A percentile compares a stretch with the other conserved stretches of the same genome.
These are phyloP conservation scores for Cerceris ruficornis DNA, from an alignment of 2,888 invertebrate species.

Conservation along the genomic window DNA sequence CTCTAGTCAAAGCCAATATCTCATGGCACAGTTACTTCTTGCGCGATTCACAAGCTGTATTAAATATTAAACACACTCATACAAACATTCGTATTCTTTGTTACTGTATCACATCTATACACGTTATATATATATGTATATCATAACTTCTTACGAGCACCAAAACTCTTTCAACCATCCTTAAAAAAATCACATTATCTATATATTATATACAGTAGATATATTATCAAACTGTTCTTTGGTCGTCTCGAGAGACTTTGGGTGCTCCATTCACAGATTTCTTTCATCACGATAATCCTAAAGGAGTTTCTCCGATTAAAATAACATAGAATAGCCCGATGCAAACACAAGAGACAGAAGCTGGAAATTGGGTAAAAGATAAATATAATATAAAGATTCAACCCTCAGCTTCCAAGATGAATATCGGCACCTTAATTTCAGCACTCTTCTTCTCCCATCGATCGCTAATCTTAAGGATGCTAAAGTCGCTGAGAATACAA, in stretches of 20 bases:
- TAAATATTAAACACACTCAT: constrained; percentile 44
- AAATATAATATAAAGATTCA: constrained; percentile 15
- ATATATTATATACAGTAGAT: not conserved
- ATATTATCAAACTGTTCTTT: constrained; percentile 47
- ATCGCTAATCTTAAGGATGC: constrained; percentile 16
- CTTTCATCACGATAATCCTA: constrained; percentile 32
- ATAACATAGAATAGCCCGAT: constrained; percentile 9
- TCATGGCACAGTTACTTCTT: constrained; percentile 52
- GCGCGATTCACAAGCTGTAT: constrained; percentile 37
- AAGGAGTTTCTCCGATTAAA: not conserved
- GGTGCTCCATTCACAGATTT: constrained; percentile 29
- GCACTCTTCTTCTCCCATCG: constrained; percentile 10
- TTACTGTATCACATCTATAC: constrained; percentile 46
- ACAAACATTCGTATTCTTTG: constrained; percentile 37
- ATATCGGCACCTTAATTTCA: not conserved
- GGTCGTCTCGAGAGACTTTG: constrained; percentile 52
- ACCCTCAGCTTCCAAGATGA: not conserved
- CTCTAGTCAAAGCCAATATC: constrained; percentile 26
- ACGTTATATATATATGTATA: constrained; percentile 32
- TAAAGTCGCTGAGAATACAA: constrained; percentile 13
- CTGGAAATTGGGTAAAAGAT: constrained; percentile 13
- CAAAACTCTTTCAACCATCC: constrained; percentile 25
- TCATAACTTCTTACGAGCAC: constrained; percentile 13
- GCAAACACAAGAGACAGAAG: constrained; percentile 13
- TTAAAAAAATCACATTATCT: constrained; percentile 24